Conservation (phyloP, 2,888 invertebrate species). For the Pristionchus maxplancki region DNA sequence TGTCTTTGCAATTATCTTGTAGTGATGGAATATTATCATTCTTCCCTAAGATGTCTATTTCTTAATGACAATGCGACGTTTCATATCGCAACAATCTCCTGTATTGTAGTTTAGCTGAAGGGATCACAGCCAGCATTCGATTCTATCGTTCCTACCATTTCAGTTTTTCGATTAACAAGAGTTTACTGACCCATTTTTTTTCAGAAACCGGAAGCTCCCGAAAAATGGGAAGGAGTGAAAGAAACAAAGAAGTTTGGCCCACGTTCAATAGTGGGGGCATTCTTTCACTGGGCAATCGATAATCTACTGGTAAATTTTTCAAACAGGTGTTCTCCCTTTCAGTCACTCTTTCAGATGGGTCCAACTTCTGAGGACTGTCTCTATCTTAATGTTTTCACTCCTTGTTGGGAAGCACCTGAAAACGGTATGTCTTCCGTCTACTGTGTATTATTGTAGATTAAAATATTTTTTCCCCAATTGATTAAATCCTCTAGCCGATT, state of each 20-base stretch:
- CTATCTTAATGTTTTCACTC: constrained; percentile 70
- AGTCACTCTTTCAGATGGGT: neutral
- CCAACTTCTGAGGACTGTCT: constrained; percentile 67
- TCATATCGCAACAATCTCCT: neutral
- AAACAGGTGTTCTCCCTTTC: no score
- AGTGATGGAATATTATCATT: no score
- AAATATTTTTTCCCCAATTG: neutral
- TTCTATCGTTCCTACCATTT: neutral
- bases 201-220: constrained; percentile 60
- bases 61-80: no score
- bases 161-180: no score
- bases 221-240: constrained; percentile 60
- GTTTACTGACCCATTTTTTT: no score
- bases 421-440: neutral
- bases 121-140: neutral
- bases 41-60: no score
- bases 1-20: neutral
- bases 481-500: no score
- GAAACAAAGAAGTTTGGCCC: constrained; percentile 61
- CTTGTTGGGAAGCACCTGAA: constrained; percentile 59
- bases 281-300: neutral
- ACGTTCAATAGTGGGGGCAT: neutral
- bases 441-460: no score
- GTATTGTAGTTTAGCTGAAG: neutral
- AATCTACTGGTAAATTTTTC: neutral